Evolutionary conservation across 2,113 vertebrate genomes (phyloP), one percentile per base, ranked within the genome.

Genomic region (Pimephales promelas): DNA sequence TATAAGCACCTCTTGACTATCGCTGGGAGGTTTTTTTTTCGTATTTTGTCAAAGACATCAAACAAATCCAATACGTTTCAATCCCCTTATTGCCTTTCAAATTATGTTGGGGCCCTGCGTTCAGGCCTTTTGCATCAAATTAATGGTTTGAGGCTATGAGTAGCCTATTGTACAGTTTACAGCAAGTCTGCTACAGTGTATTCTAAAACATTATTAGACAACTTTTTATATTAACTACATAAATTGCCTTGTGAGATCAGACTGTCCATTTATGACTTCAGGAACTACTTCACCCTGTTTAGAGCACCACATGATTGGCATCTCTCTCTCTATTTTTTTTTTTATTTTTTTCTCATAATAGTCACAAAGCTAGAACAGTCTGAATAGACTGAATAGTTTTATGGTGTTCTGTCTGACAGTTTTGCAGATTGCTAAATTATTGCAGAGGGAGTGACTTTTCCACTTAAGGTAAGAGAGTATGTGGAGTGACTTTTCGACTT

Each of bases 221-320:
- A 89, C 90, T 91, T 88, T 83, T 82, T 70, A 18, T 89, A 89
- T 91, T 89, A 91, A 91, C 90, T 92, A 82, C 83, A 86, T 72
- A 84, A 84, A 82, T 54, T 75, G 74, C 85, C 88, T 87, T 86
- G 83, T 82, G 79, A 90, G 83, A 74, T 82, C 47, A 84, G 83
- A 86, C 87, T 76, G 85, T 64, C 28, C 4, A 36, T 73, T 54
- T 75, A 75, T 62, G 31, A 57, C n/a, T 49, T 28, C 10, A 10
- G 45, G 26, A 34, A 64, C 10, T 28, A 71, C 22, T 61, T 72
- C 10, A 54, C 5, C n/a, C 40, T 36, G 22, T 57, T n/a, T 4
- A 56, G 5, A 13, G 14, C 14, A 26, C 10, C 45, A 57, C 54
- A 18, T 79, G 77, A 84, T 84, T 86, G 82, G 49, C 73, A 43